A percentile compares a stretch with the other conserved stretches of the same genome.
These are phyloP conservation scores for Diplodus sargus DNA, from an alignment of 2,797 vertebrate genomes.

Conservation along the genomic window DNA sequence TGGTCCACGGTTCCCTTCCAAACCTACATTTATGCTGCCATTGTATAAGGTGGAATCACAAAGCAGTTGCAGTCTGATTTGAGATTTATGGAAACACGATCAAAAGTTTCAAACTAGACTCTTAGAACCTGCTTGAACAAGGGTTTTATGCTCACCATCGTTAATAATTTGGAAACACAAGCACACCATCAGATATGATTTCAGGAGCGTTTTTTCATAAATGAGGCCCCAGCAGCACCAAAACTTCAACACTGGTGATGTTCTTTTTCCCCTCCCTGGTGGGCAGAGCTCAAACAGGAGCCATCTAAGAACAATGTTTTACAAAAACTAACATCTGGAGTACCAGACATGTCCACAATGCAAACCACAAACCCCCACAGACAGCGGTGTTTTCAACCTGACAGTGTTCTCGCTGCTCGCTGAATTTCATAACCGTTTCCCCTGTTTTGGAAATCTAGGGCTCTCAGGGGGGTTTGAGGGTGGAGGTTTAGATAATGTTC, in stretches of 20 bases:
- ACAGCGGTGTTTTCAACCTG: conserved; percentile 59
- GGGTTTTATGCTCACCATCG: no score
- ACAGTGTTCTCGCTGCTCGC: conserved; percentile 42
- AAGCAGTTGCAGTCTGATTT: no score
- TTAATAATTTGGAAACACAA: no score
- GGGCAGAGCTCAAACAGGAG: conserved; percentile 50
- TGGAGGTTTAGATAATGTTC: conserved; percentile 62
- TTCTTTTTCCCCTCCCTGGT: conserved; percentile 1
- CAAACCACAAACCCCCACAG: conserved; percentile 75
- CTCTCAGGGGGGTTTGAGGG: conserved; percentile 60
- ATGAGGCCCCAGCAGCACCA: no score
- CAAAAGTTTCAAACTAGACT: no score
- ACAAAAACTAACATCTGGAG: conserved; percentile 69
- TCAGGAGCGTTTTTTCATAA: no score
- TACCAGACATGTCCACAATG: conserved; percentile 47
- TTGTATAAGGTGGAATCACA: no score
- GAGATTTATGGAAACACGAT: no score
- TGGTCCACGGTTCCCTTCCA: no score
- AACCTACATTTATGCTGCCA: no score
- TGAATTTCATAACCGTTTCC: conserved; percentile 80
- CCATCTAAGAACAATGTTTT: conserved; percentile 66
- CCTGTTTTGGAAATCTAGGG: conserved; percentile 70
- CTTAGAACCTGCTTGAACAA: no score
- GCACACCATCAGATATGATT: no score
- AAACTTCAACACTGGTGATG: not conserved